Base-by-base conservation (phyloP, 2,888 invertebrate genomes). In the Tridacna crocea region DNA sequence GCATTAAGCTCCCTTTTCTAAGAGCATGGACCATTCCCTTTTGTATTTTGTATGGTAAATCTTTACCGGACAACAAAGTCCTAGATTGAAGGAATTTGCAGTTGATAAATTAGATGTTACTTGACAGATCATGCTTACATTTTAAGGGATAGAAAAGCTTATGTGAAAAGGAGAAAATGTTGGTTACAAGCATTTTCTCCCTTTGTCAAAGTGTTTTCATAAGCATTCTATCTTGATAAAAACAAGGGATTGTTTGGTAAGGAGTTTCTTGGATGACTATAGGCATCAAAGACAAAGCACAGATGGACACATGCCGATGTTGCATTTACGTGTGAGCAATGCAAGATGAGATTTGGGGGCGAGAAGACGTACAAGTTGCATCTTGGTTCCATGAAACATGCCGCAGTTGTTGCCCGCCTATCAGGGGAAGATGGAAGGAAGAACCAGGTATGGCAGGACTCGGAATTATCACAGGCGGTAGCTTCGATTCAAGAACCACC, bases 261-360 rank as follows among this genome's bases (percentile, higher is more conserved):
- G 8, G 36, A 36, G 8, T 36, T 36, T 4, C 36, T 36, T 36
- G 36, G 36, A 36, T 36, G 8, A 36, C 58, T 77, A 17, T 26
- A 77, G 77, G 77, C 68, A n/a, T 24, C 58, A 46, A 77, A 36
- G n/a, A 60, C 17, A n/a, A 48, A 77, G 4, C 77, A 77, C 58
- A 26, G 26, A 13, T 72, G 27, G 26, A 77, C 24, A 19, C 77
- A 77, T 61, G 22, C 51, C 26, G 36, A 66, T 26, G 0, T 0
- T 15, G 47, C 22, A 22, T 77, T 66, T 19, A n/a, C 13, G 6
- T 77, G 77, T 77, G 17, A 36, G 13, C 58, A 27, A 24, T 77
- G 77, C 26, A 46, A 77, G 24, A 55, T 22, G 26, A 77, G 19
- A 47, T 72, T 70, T 17, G 17, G n/a, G 15, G 46, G n/a, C 24